A percentile compares a stretch with the other conserved stretches of the same genome.
Evolutionary conservation across 2,888 invertebrate species (phyloP).

Genomic region (Timema cristinae): DNA sequence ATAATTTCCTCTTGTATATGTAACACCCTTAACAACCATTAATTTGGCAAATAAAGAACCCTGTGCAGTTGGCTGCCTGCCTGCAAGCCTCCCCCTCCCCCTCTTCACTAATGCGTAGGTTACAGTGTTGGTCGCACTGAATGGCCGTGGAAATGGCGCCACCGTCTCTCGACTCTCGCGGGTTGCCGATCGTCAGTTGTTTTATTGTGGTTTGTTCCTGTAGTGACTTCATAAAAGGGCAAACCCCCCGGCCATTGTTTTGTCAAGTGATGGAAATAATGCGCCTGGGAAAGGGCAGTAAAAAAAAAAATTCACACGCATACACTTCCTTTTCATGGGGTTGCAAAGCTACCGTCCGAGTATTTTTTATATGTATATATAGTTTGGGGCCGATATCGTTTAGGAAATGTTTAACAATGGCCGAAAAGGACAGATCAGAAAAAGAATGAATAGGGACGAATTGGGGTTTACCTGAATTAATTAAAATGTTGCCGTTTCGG

Average conservation of each 20-base stretch:
- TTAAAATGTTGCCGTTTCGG: too few species aligned
- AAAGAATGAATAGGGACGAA: too few species aligned
- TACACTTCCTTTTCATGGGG: slow-evolving; percentile 7
- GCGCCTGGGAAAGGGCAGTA: neutral
- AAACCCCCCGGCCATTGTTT: slow-evolving; percentile 9
- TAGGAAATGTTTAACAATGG: slow-evolving; percentile 11
- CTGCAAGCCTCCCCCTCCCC: neutral
- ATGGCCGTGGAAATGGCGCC: slow-evolving; percentile 1
- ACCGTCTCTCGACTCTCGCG: slow-evolving; percentile 2
- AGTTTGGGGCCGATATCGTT: neutral
- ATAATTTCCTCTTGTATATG: slow-evolving; percentile 11
- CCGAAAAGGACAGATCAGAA: too few species aligned
- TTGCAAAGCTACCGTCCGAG: neutral
- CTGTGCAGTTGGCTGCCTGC: neutral
- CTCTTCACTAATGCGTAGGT: too few species aligned
- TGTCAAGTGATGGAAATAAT: slow-evolving; percentile 7
- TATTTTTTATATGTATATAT: slow-evolving; percentile 3
- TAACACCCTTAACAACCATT: slow-evolving; percentile 12
- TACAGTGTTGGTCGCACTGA: neutral
- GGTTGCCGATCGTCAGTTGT: slow-evolving; percentile 12
- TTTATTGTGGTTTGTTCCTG: neutral
- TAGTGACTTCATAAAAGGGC: too few species aligned
- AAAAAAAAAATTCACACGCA: slow-evolving; percentile 2
- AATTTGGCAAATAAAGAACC: slow-evolving; percentile 13
- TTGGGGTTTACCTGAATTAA: too few species aligned